Base-by-base conservation (phyloP, 2,113 vertebrate genomes). In the Ibidorhyncha struthersii region DNA sequence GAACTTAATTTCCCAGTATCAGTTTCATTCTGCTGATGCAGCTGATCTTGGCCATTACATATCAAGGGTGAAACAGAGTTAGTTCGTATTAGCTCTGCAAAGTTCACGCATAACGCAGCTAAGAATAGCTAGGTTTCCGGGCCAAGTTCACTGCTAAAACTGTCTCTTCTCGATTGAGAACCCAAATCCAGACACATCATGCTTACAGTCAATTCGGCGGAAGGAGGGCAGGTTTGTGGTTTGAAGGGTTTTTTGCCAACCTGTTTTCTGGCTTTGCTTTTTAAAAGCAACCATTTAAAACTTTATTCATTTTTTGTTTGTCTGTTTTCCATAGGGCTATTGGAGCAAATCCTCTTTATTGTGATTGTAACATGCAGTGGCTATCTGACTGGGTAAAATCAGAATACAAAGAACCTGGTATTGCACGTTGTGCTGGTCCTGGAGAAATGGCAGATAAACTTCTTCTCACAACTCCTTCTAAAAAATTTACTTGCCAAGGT, bases 331-430 rank as follows among this genome's bases (percentile, higher is more conserved):
- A 19, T 29, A 99, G 99, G 63, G 99, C 99, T 74, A 99, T 99
- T 81, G 99, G 99, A 41, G 99, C 99, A 94, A 99, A 99, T 97
- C 99, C 99, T 70, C 98, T 99, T 90, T 98, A 99, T 96, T 99
- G 99, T 94, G 99, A 99, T 96, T 99, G 99, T 95, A 99, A 99
- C 97, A 99, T 99, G 99, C 99, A 99, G 97, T 99, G 99, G 99
- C 96, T 99, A 9, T 99, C 99, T 12, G 99, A 99, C 92, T 99
- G 99, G 99, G 99, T 99, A 40, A 99, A 99, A 97, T 99, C 99
- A 3, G 99, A 99, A 65, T 99, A 99, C 96, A 99, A 99, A 95
- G 99, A 99, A 89, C 99, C 99, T 3, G 99, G 99, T 70, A 99
- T 99, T 45, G 99, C 99, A 56, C 99, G 99, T 43, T 99, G 99